Percentiles rank a stretch among this genome's conserved stretches.
Conservation (phyloP, 2,888 invertebrate species). For the Eilema sororculum region DNA sequence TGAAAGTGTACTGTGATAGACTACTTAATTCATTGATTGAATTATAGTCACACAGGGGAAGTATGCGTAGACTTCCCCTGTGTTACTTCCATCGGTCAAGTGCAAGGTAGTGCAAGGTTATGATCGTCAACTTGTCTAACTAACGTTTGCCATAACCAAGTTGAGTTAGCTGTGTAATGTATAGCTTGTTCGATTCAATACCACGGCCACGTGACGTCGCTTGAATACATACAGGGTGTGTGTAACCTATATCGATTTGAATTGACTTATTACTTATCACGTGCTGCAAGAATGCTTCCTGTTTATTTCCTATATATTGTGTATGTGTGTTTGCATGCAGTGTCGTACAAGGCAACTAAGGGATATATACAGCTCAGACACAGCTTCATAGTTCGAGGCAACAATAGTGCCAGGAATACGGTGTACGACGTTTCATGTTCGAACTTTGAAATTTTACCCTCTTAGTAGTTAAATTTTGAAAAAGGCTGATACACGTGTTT, state of each 20-base stretch:
- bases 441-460: no score
- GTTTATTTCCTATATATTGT: conserved; percentile 6
- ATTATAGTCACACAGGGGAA: background rate
- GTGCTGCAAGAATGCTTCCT: conserved; percentile 17
- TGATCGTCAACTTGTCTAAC: conserved; percentile 8
- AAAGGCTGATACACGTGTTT: no score
- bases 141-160: background rate
- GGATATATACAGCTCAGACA: no score
- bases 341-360: no score
- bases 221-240: conserved; percentile 16
- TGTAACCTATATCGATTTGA: conserved; percentile 17
- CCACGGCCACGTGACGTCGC: conserved; percentile 19
- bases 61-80: background rate
- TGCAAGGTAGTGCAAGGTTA: conserved; percentile 10
- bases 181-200: conserved; percentile 5
- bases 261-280: conserved; percentile 22
- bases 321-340: background rate
- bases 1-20: no score
- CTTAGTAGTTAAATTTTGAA: no score
- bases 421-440: no score
- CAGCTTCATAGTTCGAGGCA: no score
- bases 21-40: background rate
- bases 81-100: background rate
- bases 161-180: conserved; percentile 9
- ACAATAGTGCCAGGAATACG: no score